Percentiles rank a stretch among this genome's conserved stretches.
Conservation (phyloP, 2,888 invertebrate species). For the Oscheius sp. region DNA sequence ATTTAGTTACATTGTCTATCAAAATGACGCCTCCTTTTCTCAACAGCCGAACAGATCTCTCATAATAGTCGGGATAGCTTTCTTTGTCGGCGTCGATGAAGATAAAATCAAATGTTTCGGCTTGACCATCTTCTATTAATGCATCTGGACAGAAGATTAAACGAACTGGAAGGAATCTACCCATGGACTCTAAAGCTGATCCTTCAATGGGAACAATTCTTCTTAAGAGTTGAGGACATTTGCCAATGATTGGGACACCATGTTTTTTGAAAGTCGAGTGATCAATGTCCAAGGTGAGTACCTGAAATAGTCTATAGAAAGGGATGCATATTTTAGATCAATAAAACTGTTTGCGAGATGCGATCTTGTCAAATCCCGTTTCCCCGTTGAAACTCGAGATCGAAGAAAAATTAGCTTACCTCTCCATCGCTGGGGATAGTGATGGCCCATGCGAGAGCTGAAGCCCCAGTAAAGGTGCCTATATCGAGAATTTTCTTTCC, state of each 20-base stretch:
- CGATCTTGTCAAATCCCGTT: neutral
- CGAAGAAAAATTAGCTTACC: slow-evolving; percentile 4
- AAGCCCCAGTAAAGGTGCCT: slow-evolving; percentile 71
- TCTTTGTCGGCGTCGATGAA: slow-evolving; percentile 71
- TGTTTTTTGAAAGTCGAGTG: slow-evolving; percentile 38
- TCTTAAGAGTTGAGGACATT: slow-evolving; percentile 36
- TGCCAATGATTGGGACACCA: slow-evolving; percentile 47
- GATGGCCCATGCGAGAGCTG: slow-evolving; percentile 71
- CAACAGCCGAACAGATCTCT: slow-evolving; percentile 70
- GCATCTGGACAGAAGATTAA: slow-evolving; percentile 37
- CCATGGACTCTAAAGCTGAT: slow-evolving; percentile 40
- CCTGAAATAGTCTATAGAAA: slow-evolving; percentile 36
- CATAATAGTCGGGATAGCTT: slow-evolving; percentile 72
- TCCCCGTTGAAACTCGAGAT: neutral
- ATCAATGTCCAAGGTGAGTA: slow-evolving; percentile 44
- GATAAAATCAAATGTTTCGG: slow-evolving; percentile 60
- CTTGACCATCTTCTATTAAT: slow-evolving; percentile 56
- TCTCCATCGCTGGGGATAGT: slow-evolving; percentile 71
- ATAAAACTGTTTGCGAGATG: no score
- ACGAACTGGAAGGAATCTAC: slow-evolving; percentile 4
- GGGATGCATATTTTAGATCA: neutral
- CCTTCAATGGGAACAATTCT: slow-evolving; percentile 43
- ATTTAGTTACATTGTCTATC: slow-evolving; percentile 70
- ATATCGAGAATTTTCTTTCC: slow-evolving; percentile 56
- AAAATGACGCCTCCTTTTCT: slow-evolving; percentile 72